phyloP scores from a whole-genome alignment of 2,797 vertebrate species.

The Miichthys miiuy region DNA sequence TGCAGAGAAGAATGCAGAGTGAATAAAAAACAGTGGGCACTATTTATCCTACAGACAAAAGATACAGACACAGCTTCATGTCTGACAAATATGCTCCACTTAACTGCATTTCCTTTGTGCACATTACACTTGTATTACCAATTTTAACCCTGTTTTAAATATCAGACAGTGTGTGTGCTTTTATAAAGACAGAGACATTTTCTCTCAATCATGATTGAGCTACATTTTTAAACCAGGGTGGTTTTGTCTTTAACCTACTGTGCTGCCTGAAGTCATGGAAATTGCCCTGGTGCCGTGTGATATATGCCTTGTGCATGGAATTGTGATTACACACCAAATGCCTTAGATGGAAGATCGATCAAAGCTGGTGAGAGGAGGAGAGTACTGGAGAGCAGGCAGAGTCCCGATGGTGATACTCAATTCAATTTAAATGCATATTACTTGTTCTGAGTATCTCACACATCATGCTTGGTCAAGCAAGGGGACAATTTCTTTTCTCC shows the following conservation, averaged over 20 bases:
- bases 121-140: conserved; percentile 50
- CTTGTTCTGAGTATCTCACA: conserved; percentile 81
- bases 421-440: conserved; percentile 86
- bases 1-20: conserved; percentile 38
- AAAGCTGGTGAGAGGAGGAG: conserved; percentile 71
- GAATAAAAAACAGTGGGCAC: conserved; percentile 41
- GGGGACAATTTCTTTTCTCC: conserved; percentile 80
- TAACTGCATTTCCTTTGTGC: conserved; percentile 53
- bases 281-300: conserved; percentile 72
- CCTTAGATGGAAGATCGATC: conserved; percentile 84
- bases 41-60: conserved; percentile 54
- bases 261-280: conserved; percentile 78
- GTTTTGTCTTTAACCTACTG: conserved; percentile 76
- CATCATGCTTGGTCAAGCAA: conserved; percentile 84
- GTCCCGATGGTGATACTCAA: conserved; percentile 77
- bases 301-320: conserved; percentile 76
- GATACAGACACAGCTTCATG: conserved; percentile 46
- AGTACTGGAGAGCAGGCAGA: conserved; percentile 66
- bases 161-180: conserved; percentile 39
- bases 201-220: conserved; percentile 82
- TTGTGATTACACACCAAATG: conserved; percentile 82
- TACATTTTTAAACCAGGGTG: conserved; percentile 71
- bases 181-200: conserved; percentile 72
- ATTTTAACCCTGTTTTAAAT: conserved; percentile 51
- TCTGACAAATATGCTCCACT: conserved; percentile 54